Percentiles rank a stretch among this genome's conserved stretches.
Conservation (phyloP, 2,113 vertebrate genomes). For the Bucco capensis region DNA sequence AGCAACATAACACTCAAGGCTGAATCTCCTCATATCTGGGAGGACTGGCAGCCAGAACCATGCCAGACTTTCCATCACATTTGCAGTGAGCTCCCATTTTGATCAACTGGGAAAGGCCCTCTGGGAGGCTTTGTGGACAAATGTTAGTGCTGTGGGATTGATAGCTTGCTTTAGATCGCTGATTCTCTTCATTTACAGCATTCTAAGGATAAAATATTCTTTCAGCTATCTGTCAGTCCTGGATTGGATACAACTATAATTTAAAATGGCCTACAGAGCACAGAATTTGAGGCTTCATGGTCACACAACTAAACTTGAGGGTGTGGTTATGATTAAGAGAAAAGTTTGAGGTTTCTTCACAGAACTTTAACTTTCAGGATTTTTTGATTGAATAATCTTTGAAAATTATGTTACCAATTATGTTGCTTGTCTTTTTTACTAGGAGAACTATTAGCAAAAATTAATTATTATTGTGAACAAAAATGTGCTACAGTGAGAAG, state of each 20-base stretch:
- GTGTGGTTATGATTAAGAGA: not conserved
- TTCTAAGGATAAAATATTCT: not conserved
- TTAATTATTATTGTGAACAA: not conserved
- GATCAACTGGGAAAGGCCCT: not conserved
- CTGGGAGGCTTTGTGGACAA: not conserved
- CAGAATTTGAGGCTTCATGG: not conserved
- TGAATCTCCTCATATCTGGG: not conserved
- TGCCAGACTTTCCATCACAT: fast-evolving
- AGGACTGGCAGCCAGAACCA: not conserved
- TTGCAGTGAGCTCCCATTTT: not conserved
- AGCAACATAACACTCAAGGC: not conserved
- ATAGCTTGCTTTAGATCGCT: not conserved
- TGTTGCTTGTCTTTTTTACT: not conserved
- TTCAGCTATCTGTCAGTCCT: not conserved
- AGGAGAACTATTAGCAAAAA: not conserved
- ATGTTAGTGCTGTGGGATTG: not conserved
- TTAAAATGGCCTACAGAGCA: not conserved
- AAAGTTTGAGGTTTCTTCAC: not conserved
- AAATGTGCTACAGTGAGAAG: not conserved
- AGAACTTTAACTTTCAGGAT: not conserved
- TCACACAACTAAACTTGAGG: not conserved
- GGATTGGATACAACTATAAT: not conserved
- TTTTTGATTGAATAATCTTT: not conserved
- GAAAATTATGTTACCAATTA: not conserved
- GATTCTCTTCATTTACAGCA: not conserved